phyloP scores from a whole-genome alignment of 2,888 invertebrate genomes.

The Chloroclysta siterata region DNA sequence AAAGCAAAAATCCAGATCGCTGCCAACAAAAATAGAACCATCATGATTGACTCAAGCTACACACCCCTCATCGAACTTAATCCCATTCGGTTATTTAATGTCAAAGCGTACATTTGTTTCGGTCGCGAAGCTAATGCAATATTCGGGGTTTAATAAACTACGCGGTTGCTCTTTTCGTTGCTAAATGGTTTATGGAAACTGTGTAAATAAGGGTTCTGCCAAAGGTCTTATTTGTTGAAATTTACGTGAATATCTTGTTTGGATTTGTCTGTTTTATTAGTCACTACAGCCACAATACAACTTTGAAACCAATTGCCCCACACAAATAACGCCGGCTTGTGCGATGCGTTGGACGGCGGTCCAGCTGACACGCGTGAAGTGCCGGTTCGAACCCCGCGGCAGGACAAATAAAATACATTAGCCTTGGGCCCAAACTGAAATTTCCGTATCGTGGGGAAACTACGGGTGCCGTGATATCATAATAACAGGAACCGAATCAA shows the following conservation, averaged over 20 bases:
- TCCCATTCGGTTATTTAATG: constrained; percentile 73
- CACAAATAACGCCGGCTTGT: too few species aligned
- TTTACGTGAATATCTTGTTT: constrained; percentile 4
- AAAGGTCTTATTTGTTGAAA: constrained; percentile 21
- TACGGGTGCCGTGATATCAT: too few species aligned
- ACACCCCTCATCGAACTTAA: constrained; percentile 54
- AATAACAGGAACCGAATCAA: too few species aligned
- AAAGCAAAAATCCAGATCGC: constrained; percentile 10
- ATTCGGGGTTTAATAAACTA: constrained; percentile 66
- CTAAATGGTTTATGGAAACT: constrained; percentile 71
- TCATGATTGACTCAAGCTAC: constrained; percentile 30
- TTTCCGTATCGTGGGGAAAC: too few species aligned
- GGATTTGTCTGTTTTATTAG: not conserved
- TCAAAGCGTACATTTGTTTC: constrained; percentile 69
- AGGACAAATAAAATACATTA: too few species aligned
- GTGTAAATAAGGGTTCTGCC: constrained; percentile 56
- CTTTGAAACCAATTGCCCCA: too few species aligned
- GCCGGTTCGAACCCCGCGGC: too few species aligned
- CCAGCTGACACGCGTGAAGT: too few species aligned
- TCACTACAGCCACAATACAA: not conserved
- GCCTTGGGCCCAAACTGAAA: too few species aligned
- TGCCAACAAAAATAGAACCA: constrained; percentile 27
- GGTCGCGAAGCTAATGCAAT: constrained; percentile 70
- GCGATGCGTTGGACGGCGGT: too few species aligned
- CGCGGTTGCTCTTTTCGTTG: constrained; percentile 73